Evolutionary conservation across 2,797 vertebrate species (phyloP), one percentile per base, ranked within the genome.

Genomic region (Lateolabrax maculatus): DNA sequence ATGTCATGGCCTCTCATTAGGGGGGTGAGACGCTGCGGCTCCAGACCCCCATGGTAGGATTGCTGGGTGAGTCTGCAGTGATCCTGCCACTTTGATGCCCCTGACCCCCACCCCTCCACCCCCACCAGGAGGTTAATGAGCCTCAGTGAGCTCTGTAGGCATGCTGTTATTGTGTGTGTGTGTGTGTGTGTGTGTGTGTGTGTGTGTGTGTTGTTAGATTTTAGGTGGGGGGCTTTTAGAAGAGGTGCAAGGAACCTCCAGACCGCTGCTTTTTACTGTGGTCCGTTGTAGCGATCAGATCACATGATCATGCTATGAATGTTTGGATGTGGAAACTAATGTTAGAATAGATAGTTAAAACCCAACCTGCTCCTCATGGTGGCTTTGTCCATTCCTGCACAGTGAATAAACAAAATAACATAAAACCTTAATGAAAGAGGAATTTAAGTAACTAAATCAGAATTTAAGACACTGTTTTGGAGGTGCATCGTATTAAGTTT

Each of bases 11-110:
- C 92, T 89, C 92, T 94, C 94, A 94, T 94, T 95, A 94, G 94
- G 94, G n/a, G 91, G 94, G 93, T 94, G 88, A 94, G 93, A 92
- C 93, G 85, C 76, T 91, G 71, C 88, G 94, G 93, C 94, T 95
- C 95, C 94, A 95, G 91, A 94, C 92, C 94, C 95, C 94, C 93
- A 92, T 90, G 86, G 92, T 85, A 93, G 92, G 90, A 91, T 87
- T 90, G 85, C 87, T 85, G 90, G 78, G 85, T 87, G 84, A 92
- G 84, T 93, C 93, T 94, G 87, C 82, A 52, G 90, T 90, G 90
- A 93, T 93, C 88, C 90, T 91, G 86, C 87, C 83, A 94, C 94
- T 95, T 95, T 95, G 93, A 95, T 95, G 88, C 91, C 92, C 86
- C 89, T 77, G 77, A 84, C 77, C 84, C 93, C 84, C 75, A 36